Evolutionary conservation across 2,888 invertebrate genomes (phyloP).

Genomic region (Luffia ferchaultella): DNA sequence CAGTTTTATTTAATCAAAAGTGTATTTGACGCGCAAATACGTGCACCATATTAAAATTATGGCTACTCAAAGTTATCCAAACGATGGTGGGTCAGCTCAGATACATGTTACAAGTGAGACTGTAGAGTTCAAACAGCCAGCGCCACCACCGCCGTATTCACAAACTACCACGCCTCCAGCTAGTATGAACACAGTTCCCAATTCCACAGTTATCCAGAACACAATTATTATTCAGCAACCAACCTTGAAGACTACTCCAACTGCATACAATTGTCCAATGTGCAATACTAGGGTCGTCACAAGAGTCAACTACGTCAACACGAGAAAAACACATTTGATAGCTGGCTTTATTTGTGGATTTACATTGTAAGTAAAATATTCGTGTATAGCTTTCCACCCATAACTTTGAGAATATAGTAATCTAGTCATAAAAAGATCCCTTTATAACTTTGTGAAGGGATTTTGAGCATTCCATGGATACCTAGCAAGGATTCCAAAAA

Average conservation of each 20-base stretch:
- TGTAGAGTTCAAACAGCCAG: constrained; percentile 18
- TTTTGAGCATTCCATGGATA: too few species aligned
- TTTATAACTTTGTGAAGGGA: too few species aligned
- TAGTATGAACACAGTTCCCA: constrained; percentile 14
- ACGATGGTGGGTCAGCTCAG: constrained; percentile 19
- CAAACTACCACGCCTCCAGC: neutral
- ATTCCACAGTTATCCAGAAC: constrained; percentile 29
- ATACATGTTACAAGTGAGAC: constrained; percentile 21
- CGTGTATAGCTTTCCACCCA: too few species aligned
- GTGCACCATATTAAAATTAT: neutral
- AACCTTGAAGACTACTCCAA: constrained; percentile 30
- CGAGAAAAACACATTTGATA: constrained; percentile 45
- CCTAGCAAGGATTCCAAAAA: too few species aligned
- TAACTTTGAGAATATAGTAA: too few species aligned
- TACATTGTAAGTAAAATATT: constrained; percentile 43
- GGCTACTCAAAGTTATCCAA: constrained; percentile 3
- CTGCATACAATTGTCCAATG: constrained; percentile 33
- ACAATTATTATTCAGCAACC: constrained; percentile 32
- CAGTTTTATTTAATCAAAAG: neutral
- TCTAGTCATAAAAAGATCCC: too few species aligned
- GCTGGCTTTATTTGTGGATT: constrained; percentile 53
- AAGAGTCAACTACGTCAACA: constrained; percentile 39
- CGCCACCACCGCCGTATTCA: constrained; percentile 46
- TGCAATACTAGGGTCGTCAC: constrained; percentile 40
- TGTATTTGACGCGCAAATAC: neutral